Base-by-base conservation (phyloP, 2,797 vertebrate species). In the Melanotaenia boesemani region DNA sequence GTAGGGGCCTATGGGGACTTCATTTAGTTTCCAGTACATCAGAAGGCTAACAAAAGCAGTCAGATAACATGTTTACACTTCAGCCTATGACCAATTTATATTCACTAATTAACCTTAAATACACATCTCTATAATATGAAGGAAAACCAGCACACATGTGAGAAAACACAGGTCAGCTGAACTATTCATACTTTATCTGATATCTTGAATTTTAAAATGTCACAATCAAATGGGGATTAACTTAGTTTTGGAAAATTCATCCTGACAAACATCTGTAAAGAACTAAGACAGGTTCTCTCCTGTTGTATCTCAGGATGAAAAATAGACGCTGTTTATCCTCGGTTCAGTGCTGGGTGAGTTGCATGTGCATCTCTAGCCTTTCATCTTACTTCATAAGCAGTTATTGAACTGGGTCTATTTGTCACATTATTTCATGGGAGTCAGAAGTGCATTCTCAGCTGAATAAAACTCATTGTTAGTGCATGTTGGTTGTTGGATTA, bases 341-440 rank as follows among this genome's bases (percentile, higher is more conserved):
- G n/a, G 73, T 41, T 41, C 46, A 59, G 41, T 56, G 62, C 24
- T 68, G 32, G 30, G 11, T 55, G 64, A 70, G 76, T 63, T 62
- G 57, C 46, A 54, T 52, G 0, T 22, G 65, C 70, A 65, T 69
- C 72, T 67, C 34, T 30, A 63, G 50, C 63, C 70, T 78, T 84
- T 82, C 70, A 80, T 84, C 18, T 77, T 52, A 72, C 56, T 69
- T 70, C 63, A 67, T 48, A 41, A 70, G 66, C 74, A 73, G 56
- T 82, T 70, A 77, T 63, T 70, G 50, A 48, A 50, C 60, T 30
- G 16, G 18, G 61, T 74, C n/a, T 50, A 37, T 6, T 61, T 57
- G 36, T 46, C 59, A 67, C 50, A 61, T 72, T 70, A 20, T 81
- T 72, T 67, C 39, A 48, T 1, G 8, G 15, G 34, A 66, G 56